Conservation (phyloP, 2,888 invertebrate species). For the Norana najaformis region DNA sequence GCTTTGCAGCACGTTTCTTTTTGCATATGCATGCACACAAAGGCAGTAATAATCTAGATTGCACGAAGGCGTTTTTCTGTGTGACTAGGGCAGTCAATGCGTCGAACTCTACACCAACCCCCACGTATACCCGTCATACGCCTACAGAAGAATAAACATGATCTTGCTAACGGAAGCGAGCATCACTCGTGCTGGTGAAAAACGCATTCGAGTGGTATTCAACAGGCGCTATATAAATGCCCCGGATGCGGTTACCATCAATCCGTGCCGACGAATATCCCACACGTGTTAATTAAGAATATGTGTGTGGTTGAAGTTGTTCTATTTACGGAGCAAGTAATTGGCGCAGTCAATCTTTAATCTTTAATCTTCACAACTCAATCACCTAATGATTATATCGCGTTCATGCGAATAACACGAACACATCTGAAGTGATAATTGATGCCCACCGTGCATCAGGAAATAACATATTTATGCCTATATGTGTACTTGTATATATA, state of each 20-base stretch:
- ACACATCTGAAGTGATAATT: background rate
- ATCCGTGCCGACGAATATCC: too few species aligned
- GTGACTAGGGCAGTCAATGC: background rate
- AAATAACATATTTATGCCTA: too few species aligned
- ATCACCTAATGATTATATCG: too few species aligned
- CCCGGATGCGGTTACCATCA: background rate
- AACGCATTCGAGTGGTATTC: background rate
- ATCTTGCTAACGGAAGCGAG: background rate
- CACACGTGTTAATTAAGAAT: too few species aligned
- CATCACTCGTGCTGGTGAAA: background rate
- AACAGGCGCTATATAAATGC: background rate
- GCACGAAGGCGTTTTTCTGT: background rate
- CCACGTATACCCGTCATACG: background rate
- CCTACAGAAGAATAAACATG: background rate
- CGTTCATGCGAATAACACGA: background rate
- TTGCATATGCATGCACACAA: background rate
- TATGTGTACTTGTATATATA: too few species aligned
- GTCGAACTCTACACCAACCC: background rate
- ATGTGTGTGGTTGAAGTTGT: background rate
- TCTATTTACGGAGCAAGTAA: background rate
- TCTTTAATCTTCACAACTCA: background rate
- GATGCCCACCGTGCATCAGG: too few species aligned
- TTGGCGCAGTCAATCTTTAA: background rate
- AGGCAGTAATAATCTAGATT: background rate
- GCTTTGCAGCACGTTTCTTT: background rate